Conservation (phyloP, 2,888 invertebrate genomes). For the Lasiommata megera region DNA sequence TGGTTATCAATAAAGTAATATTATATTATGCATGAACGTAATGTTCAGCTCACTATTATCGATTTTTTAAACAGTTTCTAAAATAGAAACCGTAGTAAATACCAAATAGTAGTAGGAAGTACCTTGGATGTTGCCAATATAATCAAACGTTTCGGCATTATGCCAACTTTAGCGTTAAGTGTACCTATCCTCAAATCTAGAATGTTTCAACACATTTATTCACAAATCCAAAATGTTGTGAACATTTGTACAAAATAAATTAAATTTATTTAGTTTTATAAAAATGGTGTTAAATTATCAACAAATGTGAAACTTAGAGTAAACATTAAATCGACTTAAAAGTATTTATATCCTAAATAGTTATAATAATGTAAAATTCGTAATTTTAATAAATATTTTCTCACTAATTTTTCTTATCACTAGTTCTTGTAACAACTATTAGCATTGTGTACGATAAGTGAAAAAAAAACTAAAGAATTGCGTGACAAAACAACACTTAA, state of each 20-base stretch:
- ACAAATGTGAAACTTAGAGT: no score
- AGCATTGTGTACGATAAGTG: no score
- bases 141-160: conserved; percentile 26
- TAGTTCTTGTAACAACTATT: neutral
- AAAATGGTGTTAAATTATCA: no score
- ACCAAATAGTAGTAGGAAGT: conserved; percentile 29
- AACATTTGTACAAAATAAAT: neutral
- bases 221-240: neutral
- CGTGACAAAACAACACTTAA: neutral
- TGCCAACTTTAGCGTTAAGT: conserved; percentile 23
- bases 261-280: no score
- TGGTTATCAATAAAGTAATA: no score
- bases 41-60: conserved; percentile 2
- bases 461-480: neutral
- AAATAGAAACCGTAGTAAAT: conserved; percentile 20
- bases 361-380: no score
- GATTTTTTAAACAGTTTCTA: neutral
- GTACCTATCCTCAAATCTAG: conserved; percentile 5
- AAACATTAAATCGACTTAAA: no score
- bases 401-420: no score
- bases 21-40: neutral
- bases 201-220: conserved; percentile 13
- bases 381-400: no score
- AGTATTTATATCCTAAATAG: no score
- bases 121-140: conserved; percentile 29